phyloP scores from a whole-genome alignment of 1,140 invertebrate genomes.

The Drosophila repleta region DNA sequence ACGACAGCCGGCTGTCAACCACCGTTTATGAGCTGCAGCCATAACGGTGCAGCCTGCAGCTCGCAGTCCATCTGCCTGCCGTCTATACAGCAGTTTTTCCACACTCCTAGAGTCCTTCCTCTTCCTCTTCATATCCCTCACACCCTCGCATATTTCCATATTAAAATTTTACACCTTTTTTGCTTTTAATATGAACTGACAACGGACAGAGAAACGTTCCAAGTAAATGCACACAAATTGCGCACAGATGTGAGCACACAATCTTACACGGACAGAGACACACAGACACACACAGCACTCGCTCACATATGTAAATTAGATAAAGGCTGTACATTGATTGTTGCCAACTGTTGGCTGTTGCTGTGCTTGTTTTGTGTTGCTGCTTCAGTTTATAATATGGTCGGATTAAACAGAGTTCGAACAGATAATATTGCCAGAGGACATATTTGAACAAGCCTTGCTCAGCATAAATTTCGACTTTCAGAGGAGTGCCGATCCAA shows the following conservation, averaged over 20 bases:
- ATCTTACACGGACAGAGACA: background rate
- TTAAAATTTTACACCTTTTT: constrained; percentile 51
- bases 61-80: constrained; percentile 9
- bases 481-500: background rate
- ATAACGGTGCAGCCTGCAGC: background rate
- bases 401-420: constrained; percentile 9
- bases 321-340: constrained; percentile 41
- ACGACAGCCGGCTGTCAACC: constrained; percentile 3
- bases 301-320: constrained; percentile 52
- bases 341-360: constrained; percentile 17
- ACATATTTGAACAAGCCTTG: background rate
- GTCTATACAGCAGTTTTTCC: constrained; percentile 1
- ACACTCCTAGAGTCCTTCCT: background rate
- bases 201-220: constrained; percentile 20
- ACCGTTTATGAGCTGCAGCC: constrained; percentile 37
- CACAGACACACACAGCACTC: background rate
- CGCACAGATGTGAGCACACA: constrained; percentile 44
- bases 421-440: constrained; percentile 5
- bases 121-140: background rate
- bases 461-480: background rate
- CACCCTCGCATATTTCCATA: constrained; percentile 19
- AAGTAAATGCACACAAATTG: constrained; percentile 16
- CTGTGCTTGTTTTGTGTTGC: constrained; percentile 1
- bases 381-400: constrained; percentile 14
- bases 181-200: constrained; percentile 38